Percentiles rank a stretch among this genome's conserved stretches.
These are phyloP conservation scores for Frankliniella fusca DNA, from an alignment of 2,888 invertebrate genomes.

Conservation along the genomic window DNA sequence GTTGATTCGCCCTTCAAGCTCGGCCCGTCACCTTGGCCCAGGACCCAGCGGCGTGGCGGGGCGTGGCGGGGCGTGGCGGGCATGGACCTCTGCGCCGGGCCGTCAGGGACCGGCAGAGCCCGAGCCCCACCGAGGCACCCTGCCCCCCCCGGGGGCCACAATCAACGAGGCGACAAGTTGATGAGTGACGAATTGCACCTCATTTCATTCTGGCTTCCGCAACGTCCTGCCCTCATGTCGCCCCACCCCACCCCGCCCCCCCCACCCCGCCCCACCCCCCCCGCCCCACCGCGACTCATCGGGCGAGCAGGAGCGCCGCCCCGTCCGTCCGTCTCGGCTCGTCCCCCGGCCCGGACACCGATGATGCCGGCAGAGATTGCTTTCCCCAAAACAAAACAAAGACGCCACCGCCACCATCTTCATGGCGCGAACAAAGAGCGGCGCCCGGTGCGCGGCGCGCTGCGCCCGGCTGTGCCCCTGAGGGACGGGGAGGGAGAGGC, in stretches of 20 bases:
- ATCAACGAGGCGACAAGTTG: constrained; percentile 3
- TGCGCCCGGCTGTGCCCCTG: too few relatives aligned
- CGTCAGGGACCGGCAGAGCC: not conserved
- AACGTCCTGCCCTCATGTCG: too few relatives aligned
- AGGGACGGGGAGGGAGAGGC: too few relatives aligned
- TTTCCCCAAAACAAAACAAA: constrained; percentile 3
- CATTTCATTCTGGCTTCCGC: not conserved
- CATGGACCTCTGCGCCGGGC: not conserved
- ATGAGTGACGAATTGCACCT: constrained; percentile 18
- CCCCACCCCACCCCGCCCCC: not conserved
- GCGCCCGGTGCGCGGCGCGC: not conserved
- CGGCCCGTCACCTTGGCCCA: not conserved
- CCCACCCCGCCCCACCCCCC: not conserved
- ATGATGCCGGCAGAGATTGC: not conserved
- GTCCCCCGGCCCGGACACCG: not conserved
- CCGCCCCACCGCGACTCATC: not conserved
- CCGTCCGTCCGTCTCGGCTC: not conserved
- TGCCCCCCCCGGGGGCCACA: not conserved
- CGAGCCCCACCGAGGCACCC: not conserved
- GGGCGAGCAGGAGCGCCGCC: not conserved
- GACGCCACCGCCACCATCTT: not conserved
- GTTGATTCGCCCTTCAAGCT: not conserved
- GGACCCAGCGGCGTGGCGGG: not conserved
- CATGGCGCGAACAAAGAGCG: not conserved
- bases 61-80: not conserved